A percentile compares a stretch with the other conserved stretches of the same genome.
Evolutionary conservation across 2,797 vertebrate species (phyloP).

Genomic region (Sciurus carolinensis): DNA sequence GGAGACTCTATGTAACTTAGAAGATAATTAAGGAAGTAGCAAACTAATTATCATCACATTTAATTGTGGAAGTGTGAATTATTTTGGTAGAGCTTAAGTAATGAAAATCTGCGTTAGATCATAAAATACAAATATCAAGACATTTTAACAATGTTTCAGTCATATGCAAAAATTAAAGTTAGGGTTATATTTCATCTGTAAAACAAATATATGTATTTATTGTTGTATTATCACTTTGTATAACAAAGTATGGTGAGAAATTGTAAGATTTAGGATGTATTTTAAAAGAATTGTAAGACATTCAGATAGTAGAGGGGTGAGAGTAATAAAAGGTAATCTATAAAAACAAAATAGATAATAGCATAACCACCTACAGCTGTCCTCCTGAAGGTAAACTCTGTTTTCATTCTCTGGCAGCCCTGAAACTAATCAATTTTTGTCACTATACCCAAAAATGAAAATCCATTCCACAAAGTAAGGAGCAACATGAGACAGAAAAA

Average conservation of each 20-base stretch:
- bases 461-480: background rate
- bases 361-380: background rate
- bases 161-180: background rate
- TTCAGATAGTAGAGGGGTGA: background rate
- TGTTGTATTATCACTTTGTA: background rate
- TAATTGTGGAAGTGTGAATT: conserved; percentile 87
- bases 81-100: conserved; percentile 82
- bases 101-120: conserved; percentile 81
- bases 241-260: background rate
- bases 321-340: background rate
- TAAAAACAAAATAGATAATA: background rate
- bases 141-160: conserved; percentile 46
- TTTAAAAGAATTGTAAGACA: background rate
- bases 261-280: background rate
- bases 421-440: background rate
- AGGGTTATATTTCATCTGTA: background rate
- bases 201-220: background rate
- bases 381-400: background rate
- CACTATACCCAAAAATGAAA: background rate
- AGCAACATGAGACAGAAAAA: background rate
- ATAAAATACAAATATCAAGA: conserved; percentile 75
- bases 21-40: conserved; percentile 84
- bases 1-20: conserved; percentile 81
- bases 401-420: background rate
- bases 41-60: conserved; percentile 86